phyloP scores from a whole-genome alignment of 2,888 invertebrate genomes.

The Drosophila austrosaltans region DNA sequence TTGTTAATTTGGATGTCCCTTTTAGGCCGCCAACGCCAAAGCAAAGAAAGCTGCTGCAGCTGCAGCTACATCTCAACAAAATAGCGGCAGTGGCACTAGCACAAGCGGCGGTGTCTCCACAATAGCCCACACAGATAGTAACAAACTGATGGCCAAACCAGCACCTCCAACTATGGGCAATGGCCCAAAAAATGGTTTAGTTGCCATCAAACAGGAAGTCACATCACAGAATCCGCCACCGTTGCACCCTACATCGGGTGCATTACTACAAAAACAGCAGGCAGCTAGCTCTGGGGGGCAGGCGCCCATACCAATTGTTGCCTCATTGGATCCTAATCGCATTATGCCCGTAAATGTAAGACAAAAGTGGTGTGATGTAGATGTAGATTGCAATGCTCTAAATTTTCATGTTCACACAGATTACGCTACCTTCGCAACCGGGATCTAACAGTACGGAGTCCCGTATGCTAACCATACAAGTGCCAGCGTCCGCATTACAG shows the following conservation, averaged over 20 bases:
- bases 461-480: slow-evolving; percentile 94
- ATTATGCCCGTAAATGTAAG: slow-evolving; percentile 86
- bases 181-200: slow-evolving; percentile 67
- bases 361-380: not conserved
- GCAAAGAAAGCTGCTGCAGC: slow-evolving; percentile 83
- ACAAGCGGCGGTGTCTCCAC: slow-evolving; percentile 34
- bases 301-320: slow-evolving; percentile 82
- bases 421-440: slow-evolving; percentile 90
- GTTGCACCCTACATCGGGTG: slow-evolving; percentile 71
- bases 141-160: slow-evolving; percentile 48
- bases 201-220: slow-evolving; percentile 71
- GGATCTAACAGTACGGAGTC: slow-evolving; percentile 88
- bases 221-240: slow-evolving; percentile 79
- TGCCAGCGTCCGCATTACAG: slow-evolving; percentile 93
- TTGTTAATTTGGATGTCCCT: not conserved
- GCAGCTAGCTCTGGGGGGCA: slow-evolving; percentile 56
- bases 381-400: not conserved
- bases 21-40: slow-evolving; percentile 82
- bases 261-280: slow-evolving; percentile 72
- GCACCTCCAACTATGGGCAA: slow-evolving; percentile 40
- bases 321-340: slow-evolving; percentile 85
- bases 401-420: slow-evolving; percentile 83
- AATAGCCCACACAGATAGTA: slow-evolving; percentile 41
- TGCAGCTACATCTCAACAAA: slow-evolving; percentile 75
- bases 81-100: slow-evolving; percentile 39